Conservation (phyloP, 2,113 vertebrate genomes). For the Gymnobelideus leadbeateri region DNA sequence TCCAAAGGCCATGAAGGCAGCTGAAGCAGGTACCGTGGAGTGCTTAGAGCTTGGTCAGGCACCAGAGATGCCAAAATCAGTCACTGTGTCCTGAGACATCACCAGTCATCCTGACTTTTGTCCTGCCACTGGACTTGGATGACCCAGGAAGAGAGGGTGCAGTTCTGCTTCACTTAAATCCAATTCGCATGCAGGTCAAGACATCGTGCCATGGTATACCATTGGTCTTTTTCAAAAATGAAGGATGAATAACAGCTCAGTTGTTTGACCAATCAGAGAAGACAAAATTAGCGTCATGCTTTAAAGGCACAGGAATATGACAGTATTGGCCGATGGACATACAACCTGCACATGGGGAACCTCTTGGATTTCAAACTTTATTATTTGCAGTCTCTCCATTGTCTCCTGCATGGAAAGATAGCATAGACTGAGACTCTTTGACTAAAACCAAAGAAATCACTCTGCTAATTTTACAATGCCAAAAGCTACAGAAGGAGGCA, state of each 20-base stretch:
- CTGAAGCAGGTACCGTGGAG: background rate
- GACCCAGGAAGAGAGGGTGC: no score
- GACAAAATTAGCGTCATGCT: background rate
- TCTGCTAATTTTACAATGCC: background rate
- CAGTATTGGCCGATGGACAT: background rate
- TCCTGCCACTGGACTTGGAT: background rate
- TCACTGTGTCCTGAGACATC: background rate
- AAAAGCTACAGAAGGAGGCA: conserved; percentile 18
- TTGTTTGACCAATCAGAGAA: background rate
- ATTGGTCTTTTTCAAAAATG: background rate
- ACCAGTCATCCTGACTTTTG: background rate
- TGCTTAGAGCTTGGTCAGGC: background rate
- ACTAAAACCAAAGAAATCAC: conserved; percentile 60
- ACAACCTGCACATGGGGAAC: background rate
- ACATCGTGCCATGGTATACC: no score
- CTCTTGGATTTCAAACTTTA: background rate
- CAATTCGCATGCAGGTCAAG: background rate
- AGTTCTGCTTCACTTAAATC: background rate
- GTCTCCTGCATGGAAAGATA: background rate
- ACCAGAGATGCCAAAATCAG: background rate
- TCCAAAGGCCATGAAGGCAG: background rate
- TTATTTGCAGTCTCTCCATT: background rate
- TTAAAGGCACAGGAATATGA: background rate
- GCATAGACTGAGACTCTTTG: background rate
- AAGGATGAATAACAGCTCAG: background rate